Conservation (phyloP, 64 coral and sea anemone species). For the Acropora yongei region DNA sequence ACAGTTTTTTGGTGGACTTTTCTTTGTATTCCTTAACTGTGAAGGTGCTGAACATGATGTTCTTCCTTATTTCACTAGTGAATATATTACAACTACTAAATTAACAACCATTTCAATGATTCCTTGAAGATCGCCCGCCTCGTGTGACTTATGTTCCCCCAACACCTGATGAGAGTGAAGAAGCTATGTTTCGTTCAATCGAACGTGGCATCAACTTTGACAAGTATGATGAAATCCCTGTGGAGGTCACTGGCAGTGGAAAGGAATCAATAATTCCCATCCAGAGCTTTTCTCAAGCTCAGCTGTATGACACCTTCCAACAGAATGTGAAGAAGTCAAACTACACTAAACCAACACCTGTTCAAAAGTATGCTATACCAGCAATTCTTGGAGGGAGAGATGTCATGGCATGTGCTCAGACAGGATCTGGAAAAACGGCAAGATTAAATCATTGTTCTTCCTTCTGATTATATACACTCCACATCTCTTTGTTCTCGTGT, state of each 20-base stretch:
- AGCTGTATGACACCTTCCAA: conserved; percentile 72
- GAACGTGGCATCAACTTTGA: conserved; percentile 98
- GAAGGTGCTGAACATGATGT: too few species aligned
- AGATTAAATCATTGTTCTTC: neutral
- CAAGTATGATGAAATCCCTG: conserved; percentile 95
- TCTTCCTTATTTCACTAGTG: too few species aligned
- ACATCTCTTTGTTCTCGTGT: neutral
- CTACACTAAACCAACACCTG: conserved; percentile 92
- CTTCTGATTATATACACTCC: too few species aligned
- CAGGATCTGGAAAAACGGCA: conserved; percentile 98
- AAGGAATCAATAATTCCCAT: conserved; percentile 71
- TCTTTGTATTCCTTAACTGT: too few species aligned
- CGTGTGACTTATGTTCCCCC: conserved; percentile 92
- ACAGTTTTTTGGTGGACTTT: too few species aligned
- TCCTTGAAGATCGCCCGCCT: conserved; percentile 72
- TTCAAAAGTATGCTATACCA: conserved; percentile 94
- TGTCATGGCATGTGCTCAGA: conserved; percentile 97
- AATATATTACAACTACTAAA: too few species aligned
- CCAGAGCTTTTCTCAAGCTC: conserved; percentile 65
- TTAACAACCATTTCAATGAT: neutral
- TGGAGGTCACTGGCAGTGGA: conserved; percentile 87
- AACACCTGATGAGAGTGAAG: conserved; percentile 82
- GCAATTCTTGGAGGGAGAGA: conserved; percentile 84
- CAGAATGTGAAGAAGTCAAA: conserved; percentile 78
- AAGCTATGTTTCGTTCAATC: conserved; percentile 90